Evolutionary conservation across 1,140 invertebrate species (phyloP).

Genomic region (Saccostrea echinata): DNA sequence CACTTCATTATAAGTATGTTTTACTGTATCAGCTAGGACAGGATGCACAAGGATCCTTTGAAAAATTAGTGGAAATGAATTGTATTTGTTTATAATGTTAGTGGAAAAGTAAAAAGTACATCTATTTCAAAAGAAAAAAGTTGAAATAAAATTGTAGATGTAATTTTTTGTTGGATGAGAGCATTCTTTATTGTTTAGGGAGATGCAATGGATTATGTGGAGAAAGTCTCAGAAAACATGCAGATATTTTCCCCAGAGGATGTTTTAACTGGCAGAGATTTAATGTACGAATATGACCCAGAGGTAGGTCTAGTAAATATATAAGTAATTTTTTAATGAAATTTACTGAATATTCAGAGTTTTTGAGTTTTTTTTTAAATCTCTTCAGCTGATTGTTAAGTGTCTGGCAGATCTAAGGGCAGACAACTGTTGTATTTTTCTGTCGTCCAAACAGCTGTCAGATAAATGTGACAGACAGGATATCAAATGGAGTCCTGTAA

Average conservation of each 20-base stretch:
- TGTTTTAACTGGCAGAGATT: constrained; percentile 81
- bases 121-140: too few relatives aligned
- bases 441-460: constrained; percentile 72
- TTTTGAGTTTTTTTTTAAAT: constrained; percentile 8
- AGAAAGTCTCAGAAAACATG: constrained; percentile 88
- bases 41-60: too few relatives aligned
- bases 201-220: constrained; percentile 89
- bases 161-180: too few relatives aligned
- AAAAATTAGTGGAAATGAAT: too few relatives aligned
- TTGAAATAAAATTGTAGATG: too few relatives aligned
- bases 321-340: too few relatives aligned
- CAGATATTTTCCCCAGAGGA: constrained; percentile 89
- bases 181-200: constrained; percentile 80
- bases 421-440: constrained; percentile 72
- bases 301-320: constrained; percentile 59
- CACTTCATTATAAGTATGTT: too few relatives aligned
- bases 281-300: constrained; percentile 69
- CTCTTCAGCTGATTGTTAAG: constrained; percentile 70
- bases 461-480: constrained; percentile 69
- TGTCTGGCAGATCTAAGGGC: constrained; percentile 70
- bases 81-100: too few relatives aligned
- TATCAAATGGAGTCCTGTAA: constrained; percentile 72
- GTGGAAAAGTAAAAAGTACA: too few relatives aligned
- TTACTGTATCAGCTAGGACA: too few relatives aligned
- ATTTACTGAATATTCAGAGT: too few relatives aligned